A percentile compares a stretch with the other conserved stretches of the same genome.
Conservation (phyloP, 64 coral and sea anemone species). For the Acropora yongei region DNA sequence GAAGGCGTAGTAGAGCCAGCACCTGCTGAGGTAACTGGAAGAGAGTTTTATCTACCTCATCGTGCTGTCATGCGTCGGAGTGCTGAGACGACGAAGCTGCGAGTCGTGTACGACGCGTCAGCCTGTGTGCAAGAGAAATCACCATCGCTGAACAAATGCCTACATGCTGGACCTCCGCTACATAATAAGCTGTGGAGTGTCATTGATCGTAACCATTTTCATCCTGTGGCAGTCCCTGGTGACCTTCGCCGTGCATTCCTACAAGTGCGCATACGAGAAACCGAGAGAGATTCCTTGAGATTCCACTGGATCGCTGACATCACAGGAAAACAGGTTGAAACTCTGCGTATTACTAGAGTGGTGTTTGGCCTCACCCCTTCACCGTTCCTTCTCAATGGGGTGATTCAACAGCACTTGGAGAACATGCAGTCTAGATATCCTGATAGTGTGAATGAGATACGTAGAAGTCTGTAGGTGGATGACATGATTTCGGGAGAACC, state of each 20-base stretch:
- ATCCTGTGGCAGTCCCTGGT: constrained; percentile 58
- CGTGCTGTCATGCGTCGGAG: not conserved
- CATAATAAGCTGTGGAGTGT: constrained; percentile 69
- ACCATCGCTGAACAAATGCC: constrained; percentile 58
- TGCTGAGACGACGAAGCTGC: constrained; percentile 31
- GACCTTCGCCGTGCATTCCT: constrained; percentile 62
- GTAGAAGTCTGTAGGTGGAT: constrained; percentile 41
- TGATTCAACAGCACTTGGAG: constrained; percentile 41
- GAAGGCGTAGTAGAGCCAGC: constrained; percentile 43
- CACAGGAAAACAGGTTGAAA: constrained; percentile 22
- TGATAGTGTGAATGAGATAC: constrained; percentile 18
- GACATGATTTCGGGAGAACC: constrained; percentile 52
- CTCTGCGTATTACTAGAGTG: constrained; percentile 42
- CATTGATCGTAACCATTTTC: constrained; percentile 52
- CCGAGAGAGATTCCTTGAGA: constrained; percentile 53
- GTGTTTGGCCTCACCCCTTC: constrained; percentile 56
- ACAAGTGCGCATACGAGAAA: constrained; percentile 39
- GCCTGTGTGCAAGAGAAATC: constrained; percentile 7
- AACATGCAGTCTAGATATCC: not conserved
- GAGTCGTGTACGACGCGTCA: constrained; percentile 40
- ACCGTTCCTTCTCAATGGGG: constrained; percentile 53
- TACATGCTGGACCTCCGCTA: constrained; percentile 41
- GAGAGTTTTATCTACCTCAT: constrained; percentile 31
- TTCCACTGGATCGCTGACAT: constrained; percentile 65
- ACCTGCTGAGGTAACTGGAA: not conserved